Conservation (phyloP, 2,888 invertebrate species). For the Torymus texanus region DNA sequence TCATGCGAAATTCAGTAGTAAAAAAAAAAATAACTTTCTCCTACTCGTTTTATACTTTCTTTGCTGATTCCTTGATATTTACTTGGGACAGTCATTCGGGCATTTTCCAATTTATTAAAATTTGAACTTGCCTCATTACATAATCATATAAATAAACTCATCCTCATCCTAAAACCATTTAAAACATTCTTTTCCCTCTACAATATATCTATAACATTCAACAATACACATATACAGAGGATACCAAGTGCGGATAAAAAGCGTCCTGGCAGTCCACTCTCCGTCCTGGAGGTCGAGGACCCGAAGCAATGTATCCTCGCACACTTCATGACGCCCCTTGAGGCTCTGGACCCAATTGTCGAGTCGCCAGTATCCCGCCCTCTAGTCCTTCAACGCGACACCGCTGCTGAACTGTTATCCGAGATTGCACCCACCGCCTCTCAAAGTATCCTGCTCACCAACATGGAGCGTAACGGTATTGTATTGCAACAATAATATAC, state of each 20-base stretch:
- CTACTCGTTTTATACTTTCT: too few species aligned
- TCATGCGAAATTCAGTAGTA: too few species aligned
- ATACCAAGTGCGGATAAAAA: slow-evolving; percentile 80
- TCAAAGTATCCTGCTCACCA: slow-evolving; percentile 89
- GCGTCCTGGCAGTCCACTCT: slow-evolving; percentile 79
- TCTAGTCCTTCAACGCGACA: slow-evolving; percentile 84
- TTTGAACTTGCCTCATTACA: too few species aligned
- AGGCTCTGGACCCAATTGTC: slow-evolving; percentile 88
- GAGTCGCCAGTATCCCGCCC: slow-evolving; percentile 91
- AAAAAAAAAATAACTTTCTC: too few species aligned
- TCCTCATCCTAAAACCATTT: too few species aligned
- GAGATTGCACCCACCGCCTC: slow-evolving; percentile 81
- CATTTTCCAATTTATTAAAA: too few species aligned
- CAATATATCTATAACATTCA: not conserved
- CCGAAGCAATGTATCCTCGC: slow-evolving; percentile 92
- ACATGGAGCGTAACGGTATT: slow-evolving; percentile 89
- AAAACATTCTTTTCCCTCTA: too few species aligned
- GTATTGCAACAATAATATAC: too few species aligned
- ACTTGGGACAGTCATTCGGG: too few species aligned
- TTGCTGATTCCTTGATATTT: too few species aligned
- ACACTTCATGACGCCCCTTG: slow-evolving; percentile 92
- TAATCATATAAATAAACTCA: too few species aligned
- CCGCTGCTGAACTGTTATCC: slow-evolving; percentile 85
- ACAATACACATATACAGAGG: slow-evolving; percentile 74
- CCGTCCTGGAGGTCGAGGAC: slow-evolving; percentile 89